Conservation (phyloP, 2,888 invertebrate species). For the Selenia dentaria region DNA sequence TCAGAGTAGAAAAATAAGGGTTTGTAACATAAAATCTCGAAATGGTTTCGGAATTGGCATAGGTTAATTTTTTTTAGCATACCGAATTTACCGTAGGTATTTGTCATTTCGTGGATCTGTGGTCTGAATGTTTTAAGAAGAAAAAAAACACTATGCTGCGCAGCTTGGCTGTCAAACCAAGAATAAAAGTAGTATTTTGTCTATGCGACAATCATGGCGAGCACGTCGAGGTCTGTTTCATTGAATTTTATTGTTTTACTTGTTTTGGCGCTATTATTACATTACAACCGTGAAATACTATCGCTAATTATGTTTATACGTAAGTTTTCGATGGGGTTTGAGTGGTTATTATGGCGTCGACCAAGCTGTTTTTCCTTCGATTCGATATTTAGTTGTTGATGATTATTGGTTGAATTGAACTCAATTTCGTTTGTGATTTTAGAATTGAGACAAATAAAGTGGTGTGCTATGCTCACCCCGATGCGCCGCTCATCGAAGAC, state of each 20-base stretch:
- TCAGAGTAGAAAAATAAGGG: no score
- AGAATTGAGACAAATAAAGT: conserved; percentile 91
- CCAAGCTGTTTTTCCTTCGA: conserved; percentile 42
- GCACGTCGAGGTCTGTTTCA: conserved; percentile 87
- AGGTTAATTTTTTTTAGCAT: no score
- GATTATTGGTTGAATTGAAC: conserved; percentile 36
- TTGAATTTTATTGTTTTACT: conserved; percentile 62
- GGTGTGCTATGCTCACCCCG: conserved; percentile 97
- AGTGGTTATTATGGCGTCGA: conserved; percentile 34
- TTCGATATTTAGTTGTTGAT: conserved; percentile 66
- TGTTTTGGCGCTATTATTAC: conserved; percentile 43
- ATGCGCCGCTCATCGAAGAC: conserved; percentile 98
- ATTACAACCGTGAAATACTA: conserved; percentile 45
- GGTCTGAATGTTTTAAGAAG: no score
- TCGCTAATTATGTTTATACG: conserved; percentile 44
- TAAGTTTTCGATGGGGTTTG: conserved; percentile 50
- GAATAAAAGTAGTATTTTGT: conserved; percentile 36
- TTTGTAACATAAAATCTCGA: no score
- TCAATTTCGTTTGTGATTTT: conserved; percentile 74
- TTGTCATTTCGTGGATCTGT: no score
- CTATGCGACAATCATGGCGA: conserved; percentile 84
- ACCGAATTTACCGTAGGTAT: no score
- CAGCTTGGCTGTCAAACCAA: no score
- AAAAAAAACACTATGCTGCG: no score
- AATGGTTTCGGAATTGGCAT: no score